Evolutionary conservation across 2,797 vertebrate species (phyloP).

Genomic region (Acanthopagrus latus): DNA sequence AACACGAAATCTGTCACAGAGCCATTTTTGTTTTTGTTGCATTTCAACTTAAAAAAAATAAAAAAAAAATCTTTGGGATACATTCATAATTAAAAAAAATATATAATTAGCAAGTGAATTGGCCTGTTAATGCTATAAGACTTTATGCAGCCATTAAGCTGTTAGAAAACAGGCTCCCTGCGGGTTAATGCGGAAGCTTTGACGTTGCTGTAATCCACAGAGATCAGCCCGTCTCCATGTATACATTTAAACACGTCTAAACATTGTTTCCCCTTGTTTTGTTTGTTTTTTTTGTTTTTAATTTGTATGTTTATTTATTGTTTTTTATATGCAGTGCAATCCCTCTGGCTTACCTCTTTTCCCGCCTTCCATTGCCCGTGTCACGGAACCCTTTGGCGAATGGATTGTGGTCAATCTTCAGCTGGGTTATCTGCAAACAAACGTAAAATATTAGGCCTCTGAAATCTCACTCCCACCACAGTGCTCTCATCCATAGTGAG

Average conservation of each 20-base stretch:
- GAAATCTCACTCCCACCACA: background rate
- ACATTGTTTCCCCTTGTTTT: background rate
- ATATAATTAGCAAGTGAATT: background rate
- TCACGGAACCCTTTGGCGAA: constrained; percentile 99
- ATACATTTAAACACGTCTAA: constrained; percentile 14
- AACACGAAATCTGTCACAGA: background rate
- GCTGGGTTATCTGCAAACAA: constrained; percentile 88
- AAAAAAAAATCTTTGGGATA: background rate
- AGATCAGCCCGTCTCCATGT: constrained; percentile 31
- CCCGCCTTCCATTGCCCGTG: constrained; percentile 97
- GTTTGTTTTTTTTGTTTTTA: too few species aligned
- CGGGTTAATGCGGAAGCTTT: constrained; percentile 34
- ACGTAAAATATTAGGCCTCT: background rate
- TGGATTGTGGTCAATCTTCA: constrained; percentile 99
- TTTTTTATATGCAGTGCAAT: background rate
- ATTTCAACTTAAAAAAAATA: too few species aligned
- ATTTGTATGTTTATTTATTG: too few species aligned
- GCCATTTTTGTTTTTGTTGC: background rate
- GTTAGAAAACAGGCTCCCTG: constrained; percentile 42
- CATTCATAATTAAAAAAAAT: background rate
- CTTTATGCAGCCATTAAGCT: background rate
- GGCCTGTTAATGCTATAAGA: background rate
- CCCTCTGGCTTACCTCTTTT: constrained; percentile 92
- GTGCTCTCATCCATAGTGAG: background rate
- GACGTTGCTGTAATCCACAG: constrained; percentile 43